Evolutionary conservation across 1,140 invertebrate genomes (phyloP), one percentile per base, ranked within the genome.

Genomic region (Mizuhopecten yessoensis): DNA sequence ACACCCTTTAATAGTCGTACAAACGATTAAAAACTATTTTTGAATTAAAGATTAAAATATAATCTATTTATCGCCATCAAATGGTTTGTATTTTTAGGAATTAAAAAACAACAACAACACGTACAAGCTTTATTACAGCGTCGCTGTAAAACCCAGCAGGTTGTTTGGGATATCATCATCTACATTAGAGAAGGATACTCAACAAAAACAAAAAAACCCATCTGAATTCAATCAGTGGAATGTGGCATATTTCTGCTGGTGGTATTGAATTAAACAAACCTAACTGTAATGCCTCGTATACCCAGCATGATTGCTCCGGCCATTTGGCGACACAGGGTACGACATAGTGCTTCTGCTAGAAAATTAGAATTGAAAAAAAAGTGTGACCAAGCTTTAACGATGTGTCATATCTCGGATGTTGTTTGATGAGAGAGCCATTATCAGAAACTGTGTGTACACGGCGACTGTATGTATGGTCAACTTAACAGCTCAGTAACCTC

Each of bases 41-140:
- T 75, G 57, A 75, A 75, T 75, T 75, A 75, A 75, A 75, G 57
- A 75, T 75, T 75, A 75, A 75, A 75, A 75, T 75, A 75, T 75
- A 75, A 75, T 75, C 57, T 13, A 29, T 75, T 75, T 75, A 75
- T 29, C n/a, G 57, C 57, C 57, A 75, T 75, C 57, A 75, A 75
- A 75, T 75, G 57, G 57, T 75, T 75, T 75, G 57, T 75, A 75
- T 75, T 75, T 57, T 57, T 29, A 75, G 57, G 57, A 75, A 75
- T 75, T 75, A 75, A 75, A 75, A 75, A 75, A 75, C 45, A 75
- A 75, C 57, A 75, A 75, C 57, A 75, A 29, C 57, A 75, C n/a
- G 23, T 75, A 75, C 23, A 75, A 75, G 29, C 57, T 75, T 1
- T n/a, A n/a, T 75, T 75, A 75, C 29, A 11, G 29, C 17, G n/a